phyloP scores from a whole-genome alignment of 2,113 vertebrate genomes.

The Mormyrus iriodes region DNA sequence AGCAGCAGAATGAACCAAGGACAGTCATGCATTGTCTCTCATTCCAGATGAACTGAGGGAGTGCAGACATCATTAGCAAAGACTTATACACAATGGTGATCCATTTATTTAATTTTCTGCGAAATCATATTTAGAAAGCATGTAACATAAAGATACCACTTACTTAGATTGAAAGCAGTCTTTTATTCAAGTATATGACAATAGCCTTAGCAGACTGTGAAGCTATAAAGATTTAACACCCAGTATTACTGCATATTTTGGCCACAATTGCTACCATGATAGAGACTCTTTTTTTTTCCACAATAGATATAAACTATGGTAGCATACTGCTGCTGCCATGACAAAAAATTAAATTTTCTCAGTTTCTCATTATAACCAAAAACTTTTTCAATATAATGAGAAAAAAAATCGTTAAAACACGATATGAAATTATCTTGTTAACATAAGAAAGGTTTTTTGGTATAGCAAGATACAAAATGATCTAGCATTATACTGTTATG shows the following conservation, averaged over 20 bases:
- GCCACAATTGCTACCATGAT: neutral
- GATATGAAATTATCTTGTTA: too few species aligned
- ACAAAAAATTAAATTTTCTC: too few species aligned
- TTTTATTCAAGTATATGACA: slow-evolving; percentile 27
- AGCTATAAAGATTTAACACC: neutral
- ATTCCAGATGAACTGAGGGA: neutral
- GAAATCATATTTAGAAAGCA: slow-evolving; percentile 31
- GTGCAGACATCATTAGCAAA: slow-evolving; percentile 8
- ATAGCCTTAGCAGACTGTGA: slow-evolving; percentile 2
- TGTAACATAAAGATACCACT: slow-evolving; percentile 31
- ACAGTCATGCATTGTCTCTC: neutral
- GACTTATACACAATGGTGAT: slow-evolving; percentile 30
- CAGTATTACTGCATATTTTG: neutral
- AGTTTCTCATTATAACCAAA: too few species aligned
- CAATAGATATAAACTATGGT: neutral
- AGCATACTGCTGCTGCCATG: neutral
- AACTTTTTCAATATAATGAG: too few species aligned
- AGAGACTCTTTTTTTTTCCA: neutral
- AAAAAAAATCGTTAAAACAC: too few species aligned
- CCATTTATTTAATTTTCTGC: slow-evolving; percentile 32
- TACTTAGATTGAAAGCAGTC: slow-evolving; percentile 33
- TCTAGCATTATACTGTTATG: neutral
- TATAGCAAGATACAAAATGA: too few species aligned
- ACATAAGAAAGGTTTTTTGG: too few species aligned
- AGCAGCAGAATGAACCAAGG: neutral